Base-by-base conservation (phyloP, 2,888 invertebrate species). In the Calliscelio sp. region DNA sequence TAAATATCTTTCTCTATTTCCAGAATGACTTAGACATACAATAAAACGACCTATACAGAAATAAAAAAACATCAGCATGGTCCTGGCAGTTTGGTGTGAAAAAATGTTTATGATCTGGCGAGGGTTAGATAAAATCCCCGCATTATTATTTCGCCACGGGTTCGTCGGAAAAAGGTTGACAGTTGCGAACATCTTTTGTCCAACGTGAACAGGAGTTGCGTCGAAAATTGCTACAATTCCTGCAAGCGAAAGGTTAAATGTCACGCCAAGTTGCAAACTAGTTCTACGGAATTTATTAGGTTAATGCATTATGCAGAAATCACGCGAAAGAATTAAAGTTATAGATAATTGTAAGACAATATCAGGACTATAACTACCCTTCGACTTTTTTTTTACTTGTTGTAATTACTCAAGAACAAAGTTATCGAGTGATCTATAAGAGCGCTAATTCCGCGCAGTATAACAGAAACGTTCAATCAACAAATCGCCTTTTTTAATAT, bases 241-340 rank as follows among this genome's bases (percentile, higher is more conserved):
- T 38, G 53, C 16, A 66, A 51, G 18, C n/a, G 51, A 51, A 35
- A 66, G 51, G 28, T 70, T 57, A 57, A 70, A 44, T 28, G 70
- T 70, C 68, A 14, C 51, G 20, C 18, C 11, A 24, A 70, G 57
- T 70, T 28, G 53, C 46, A 41, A 68, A 53, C 66, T 51, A 66
- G 49, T 51, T 35, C 10, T 24, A 18, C 16, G n/a, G 14, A 68
- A 53, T 46, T 53, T 24, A 68, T 68, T 68, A 32, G n/a, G 6
- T 16, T 57, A 18, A 44, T 70, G n/a, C 41, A 57, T 70, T 24
- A 57, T 68, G 41, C 25, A 57, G 28, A 57, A 70, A 57, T 70
- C 44, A 44, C 44, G 44, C 41, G 44, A 38, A 11, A 38, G n/a
- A 57, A 28, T 44, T 18, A 57, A 71, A 46, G 38, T 38, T 68